These are phyloP conservation scores for Strix uralensis DNA, from an alignment of 2,113 vertebrate genomes.

Conservation along the genomic window DNA sequence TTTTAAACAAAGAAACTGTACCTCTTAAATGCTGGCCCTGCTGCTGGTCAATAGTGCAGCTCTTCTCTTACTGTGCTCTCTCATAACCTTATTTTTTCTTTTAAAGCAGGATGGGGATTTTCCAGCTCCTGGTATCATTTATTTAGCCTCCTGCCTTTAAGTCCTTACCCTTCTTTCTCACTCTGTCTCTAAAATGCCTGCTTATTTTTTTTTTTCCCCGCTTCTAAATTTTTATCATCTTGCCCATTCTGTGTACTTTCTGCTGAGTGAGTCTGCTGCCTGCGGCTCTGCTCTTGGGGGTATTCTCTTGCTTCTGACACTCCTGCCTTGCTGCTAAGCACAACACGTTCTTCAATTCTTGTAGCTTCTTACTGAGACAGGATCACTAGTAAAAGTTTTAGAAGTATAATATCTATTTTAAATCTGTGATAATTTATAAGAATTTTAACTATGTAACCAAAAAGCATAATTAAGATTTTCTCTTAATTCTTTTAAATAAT, in stretches of 20 bases:
- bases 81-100: background rate
- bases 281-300: background rate
- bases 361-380: background rate
- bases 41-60: background rate
- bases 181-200: background rate
- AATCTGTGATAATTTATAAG: background rate
- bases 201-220: background rate
- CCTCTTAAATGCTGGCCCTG: background rate
- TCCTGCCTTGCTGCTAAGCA: background rate
- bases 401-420: background rate
- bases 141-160: background rate
- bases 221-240: background rate
- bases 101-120: background rate
- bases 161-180: background rate
- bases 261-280: background rate
- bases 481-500: background rate
- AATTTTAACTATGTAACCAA: background rate
- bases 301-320: background rate
- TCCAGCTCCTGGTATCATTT: conserved; percentile 8
- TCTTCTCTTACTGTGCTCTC: background rate
- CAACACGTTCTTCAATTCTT: background rate
- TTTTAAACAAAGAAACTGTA: background rate
- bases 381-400: background rate
- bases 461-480: background rate
- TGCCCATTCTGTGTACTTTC: background rate